phyloP scores from a whole-genome alignment of 2,888 invertebrate species.

The Ernsta delagoae region DNA sequence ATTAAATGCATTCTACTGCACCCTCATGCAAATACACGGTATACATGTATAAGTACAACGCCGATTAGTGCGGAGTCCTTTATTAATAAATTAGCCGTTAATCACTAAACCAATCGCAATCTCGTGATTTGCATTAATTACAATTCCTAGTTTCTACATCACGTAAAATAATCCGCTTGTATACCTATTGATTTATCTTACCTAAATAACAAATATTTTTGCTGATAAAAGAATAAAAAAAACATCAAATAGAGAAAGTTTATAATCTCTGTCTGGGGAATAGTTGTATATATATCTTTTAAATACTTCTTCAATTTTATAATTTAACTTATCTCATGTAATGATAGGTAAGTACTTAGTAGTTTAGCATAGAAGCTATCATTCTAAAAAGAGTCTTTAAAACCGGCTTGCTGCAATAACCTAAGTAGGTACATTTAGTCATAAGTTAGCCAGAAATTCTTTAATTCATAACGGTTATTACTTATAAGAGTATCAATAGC shows the following conservation, averaged over 20 bases:
- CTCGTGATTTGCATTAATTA: constrained; percentile 26
- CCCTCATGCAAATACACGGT: constrained; percentile 68
- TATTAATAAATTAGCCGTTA: constrained; percentile 38
- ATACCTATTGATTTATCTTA: neutral
- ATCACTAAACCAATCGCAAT: constrained; percentile 32
- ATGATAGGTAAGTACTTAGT: no score
- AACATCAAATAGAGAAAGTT: no score
- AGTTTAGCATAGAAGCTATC: no score
- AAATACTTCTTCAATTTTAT: no score
- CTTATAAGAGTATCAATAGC: constrained; percentile 60
- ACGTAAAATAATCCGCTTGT: no score
- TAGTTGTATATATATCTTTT: no score
- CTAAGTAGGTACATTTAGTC: neutral
- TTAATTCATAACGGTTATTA: constrained; percentile 55
- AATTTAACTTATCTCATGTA: no score
- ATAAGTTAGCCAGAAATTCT: neutral
- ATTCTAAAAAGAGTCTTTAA: neutral
- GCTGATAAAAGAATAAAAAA: no score
- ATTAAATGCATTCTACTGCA: constrained; percentile 83
- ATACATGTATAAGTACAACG: constrained; percentile 40
- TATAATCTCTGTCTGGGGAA: no score
- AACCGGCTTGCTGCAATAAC: no score
- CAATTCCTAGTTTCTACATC: neutral
- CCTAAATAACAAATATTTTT: no score
- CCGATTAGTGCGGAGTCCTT: constrained; percentile 32